Conservation (phyloP, 1,140 invertebrate species). For the Nasonia longicornis region DNA sequence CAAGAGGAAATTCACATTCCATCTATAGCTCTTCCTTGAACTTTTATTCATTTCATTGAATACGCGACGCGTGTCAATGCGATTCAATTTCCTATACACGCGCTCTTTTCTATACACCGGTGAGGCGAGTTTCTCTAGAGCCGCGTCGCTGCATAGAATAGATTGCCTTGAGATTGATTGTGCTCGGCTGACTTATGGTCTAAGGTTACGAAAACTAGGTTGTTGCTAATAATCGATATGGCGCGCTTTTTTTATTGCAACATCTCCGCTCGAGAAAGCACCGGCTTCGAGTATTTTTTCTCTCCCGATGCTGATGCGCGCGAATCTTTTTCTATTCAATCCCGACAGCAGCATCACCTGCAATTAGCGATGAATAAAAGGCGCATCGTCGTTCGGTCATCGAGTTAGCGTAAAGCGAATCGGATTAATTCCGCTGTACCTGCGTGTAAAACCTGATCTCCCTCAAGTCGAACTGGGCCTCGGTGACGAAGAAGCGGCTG, state of each 20-base stretch:
- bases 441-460: constrained; percentile 88
- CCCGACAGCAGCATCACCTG: too few species aligned
- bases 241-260: not conserved
- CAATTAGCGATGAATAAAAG: too few species aligned
- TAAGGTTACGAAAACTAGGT: not conserved
- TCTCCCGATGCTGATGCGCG: too few species aligned
- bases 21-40: not conserved
- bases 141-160: not conserved
- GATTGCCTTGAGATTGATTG: not conserved
- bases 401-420: too few species aligned
- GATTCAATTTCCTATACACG: not conserved
- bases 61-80: not conserved
- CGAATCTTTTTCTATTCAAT: too few species aligned
- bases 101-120: not conserved
- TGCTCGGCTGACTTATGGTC: not conserved
- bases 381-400: too few species aligned
- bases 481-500: constrained; percentile 81
- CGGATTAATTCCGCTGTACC: constrained; percentile 59
- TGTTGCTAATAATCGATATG: not conserved
- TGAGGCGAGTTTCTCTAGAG: not conserved
- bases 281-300: not conserved
- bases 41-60: not conserved
- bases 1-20: not conserved
- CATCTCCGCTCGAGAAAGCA: not conserved
- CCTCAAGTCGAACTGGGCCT: constrained; percentile 84